Conservation (phyloP, 2,888 invertebrate genomes). For the Drosophila limbata region DNA sequence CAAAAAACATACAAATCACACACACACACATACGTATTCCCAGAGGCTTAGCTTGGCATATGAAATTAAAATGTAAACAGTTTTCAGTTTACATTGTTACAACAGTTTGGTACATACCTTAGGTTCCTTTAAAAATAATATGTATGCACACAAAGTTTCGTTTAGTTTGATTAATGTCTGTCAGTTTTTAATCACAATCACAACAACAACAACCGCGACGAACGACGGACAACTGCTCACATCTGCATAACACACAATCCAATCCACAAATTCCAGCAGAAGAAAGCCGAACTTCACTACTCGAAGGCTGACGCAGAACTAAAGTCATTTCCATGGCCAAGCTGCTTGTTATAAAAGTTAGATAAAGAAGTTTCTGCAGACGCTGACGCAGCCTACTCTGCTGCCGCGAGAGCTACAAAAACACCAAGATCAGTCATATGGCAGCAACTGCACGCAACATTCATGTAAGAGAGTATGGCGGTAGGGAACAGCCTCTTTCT, state of each 20-base stretch:
- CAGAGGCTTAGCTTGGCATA: background rate
- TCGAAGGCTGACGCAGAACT: conserved; percentile 73
- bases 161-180: conserved; percentile 20
- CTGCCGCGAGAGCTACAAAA: conserved; percentile 4
- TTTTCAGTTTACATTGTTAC: conserved; percentile 1
- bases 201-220: conserved; percentile 1
- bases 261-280: conserved; percentile 10
- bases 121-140: conserved; percentile 10
- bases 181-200: conserved; percentile 14
- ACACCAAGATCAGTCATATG: conserved; percentile 36
- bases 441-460: conserved; percentile 30
- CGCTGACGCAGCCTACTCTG: conserved; percentile 8
- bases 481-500: conserved; percentile 1
- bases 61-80: conserved; percentile 20
- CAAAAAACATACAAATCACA: conserved; percentile 18
- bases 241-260: conserved; percentile 32
- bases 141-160: conserved; percentile 6
- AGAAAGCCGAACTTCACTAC: conserved; percentile 66
- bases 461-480: conserved; percentile 28
- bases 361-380: conserved; percentile 72
- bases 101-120: conserved; percentile 20
- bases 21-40: background rate
- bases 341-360: conserved; percentile 77
- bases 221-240: conserved; percentile 23
- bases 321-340: conserved; percentile 62